Evolutionary conservation across 2,888 invertebrate genomes (phyloP), one percentile per base, ranked within the genome.

Genomic region (Zygothrica quintamaculata): DNA sequence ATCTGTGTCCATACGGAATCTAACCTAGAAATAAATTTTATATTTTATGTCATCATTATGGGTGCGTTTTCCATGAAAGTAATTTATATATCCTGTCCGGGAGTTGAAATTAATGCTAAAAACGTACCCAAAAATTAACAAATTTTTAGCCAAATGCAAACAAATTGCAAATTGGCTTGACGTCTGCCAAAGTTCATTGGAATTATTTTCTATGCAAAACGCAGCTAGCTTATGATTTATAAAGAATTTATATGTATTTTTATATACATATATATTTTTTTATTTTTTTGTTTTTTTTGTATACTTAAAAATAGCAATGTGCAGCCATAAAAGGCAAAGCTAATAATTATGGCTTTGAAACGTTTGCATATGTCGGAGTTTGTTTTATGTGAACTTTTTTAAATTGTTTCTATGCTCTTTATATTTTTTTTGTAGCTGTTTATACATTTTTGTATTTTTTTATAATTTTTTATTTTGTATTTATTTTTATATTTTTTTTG

Each of bases 101-200:
- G 18, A 29, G 3, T 8, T 9, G 15, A 50, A 64, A 57, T 74
- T 56, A 42, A 46, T 62, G 29, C 31, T 39, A 42, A 50, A 39
- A 53, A 9, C 34, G 12, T 3, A 61, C 44, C 37, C 55, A 51
- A 40, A 56, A 44, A 65, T 26, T 16, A 22, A 51, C 31, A 34
- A 37, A 40, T 56, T 42, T 40, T 39, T 42, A 42, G 36, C 48
- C 43, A 56, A 82, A 85, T 82, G 64, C 84, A 84, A 80, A 79
- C 67, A 66, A 84, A 80, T 84, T 61, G 70, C 67, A 69, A 69
- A 47, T n/a, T 34, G 34, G 22, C 40, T 55, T 51, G 55, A 64
- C 55, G 43, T 64, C 74, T 67, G 80, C 65, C 77, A 69, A 73
- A 82, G 78, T 82, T 82, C 82, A 73, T 61, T 73, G 82, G 82